These are phyloP conservation scores for Chromobotia macracanthus DNA, from an alignment of 2,797 vertebrate species.

Conservation along the genomic window DNA sequence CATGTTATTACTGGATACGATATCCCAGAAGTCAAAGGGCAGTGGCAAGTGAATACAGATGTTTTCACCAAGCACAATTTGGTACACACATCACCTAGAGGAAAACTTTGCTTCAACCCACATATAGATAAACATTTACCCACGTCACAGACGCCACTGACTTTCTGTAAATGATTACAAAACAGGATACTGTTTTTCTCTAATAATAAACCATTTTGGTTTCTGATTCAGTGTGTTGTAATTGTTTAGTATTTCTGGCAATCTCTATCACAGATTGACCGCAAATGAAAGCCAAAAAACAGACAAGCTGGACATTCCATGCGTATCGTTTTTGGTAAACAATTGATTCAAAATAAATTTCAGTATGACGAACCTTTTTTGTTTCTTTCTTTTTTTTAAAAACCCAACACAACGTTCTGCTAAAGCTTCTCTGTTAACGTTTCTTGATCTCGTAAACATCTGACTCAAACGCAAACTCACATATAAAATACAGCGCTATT, in stretches of 20 bases:
- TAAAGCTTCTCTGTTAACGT: not conserved
- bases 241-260: constrained; percentile 37
- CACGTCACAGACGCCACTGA: constrained; percentile 28
- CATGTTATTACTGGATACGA: constrained; percentile 40
- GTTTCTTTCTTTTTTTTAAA: not conserved
- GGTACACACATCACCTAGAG: constrained; percentile 40
- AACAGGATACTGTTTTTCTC: constrained; percentile 9
- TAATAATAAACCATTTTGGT: constrained; percentile 25
- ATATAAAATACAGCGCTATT: constrained; percentile 59
- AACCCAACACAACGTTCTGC: constrained; percentile 7
- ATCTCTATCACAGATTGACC: constrained; percentile 2
- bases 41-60: constrained; percentile 51
- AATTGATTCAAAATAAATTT: constrained; percentile 36
- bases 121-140: constrained; percentile 41
- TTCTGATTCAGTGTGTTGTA: constrained; percentile 29
- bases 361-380: constrained; percentile 33
- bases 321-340: constrained; percentile 36
- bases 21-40: constrained; percentile 54
- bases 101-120: constrained; percentile 40
- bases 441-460: not conserved
- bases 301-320: constrained; percentile 3
- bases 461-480: not conserved
- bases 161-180: constrained; percentile 50
- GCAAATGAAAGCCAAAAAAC: constrained; percentile 40
- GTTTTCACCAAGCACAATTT: constrained; percentile 39